These are phyloP conservation scores for Cantharis lateralis DNA, from an alignment of 2,888 invertebrate species.

Conservation along the genomic window DNA sequence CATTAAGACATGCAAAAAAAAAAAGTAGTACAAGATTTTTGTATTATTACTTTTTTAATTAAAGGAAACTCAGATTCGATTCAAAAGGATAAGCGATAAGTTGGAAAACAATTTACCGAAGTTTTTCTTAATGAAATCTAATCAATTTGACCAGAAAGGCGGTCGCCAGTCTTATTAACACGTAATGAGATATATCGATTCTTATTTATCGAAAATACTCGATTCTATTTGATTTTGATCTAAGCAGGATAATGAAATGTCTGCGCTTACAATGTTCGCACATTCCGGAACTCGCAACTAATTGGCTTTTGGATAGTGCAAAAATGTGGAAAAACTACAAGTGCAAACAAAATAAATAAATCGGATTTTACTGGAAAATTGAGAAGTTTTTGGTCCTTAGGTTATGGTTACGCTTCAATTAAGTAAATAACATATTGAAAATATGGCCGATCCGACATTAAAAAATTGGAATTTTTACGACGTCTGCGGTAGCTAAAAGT, in stretches of 20 bases:
- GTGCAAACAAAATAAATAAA: no score
- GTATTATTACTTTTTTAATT: not conserved
- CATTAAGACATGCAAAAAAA: not conserved
- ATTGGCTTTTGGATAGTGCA: no score
- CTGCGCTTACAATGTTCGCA: not conserved
- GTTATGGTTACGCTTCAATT: not conserved
- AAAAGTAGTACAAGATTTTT: not conserved
- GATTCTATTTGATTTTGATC: slow-evolving; percentile 7
- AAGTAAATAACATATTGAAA: not conserved
- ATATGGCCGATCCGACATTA: not conserved
- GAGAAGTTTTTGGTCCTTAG: no score
- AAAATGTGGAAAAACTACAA: no score
- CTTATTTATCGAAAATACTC: slow-evolving; percentile 24
- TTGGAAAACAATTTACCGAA: slow-evolving; percentile 18
- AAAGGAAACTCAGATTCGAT: not conserved
- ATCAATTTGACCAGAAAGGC: slow-evolving; percentile 28
- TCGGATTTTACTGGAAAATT: no score
- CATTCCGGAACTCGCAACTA: not conserved
- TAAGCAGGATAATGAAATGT: not conserved
- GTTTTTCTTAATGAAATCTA: slow-evolving; percentile 30
- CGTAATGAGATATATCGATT: slow-evolving; percentile 31
- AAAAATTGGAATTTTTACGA: slow-evolving; percentile 21
- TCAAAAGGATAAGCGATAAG: slow-evolving; percentile 18
- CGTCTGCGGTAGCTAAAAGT: slow-evolving; percentile 32
- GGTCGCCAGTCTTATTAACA: slow-evolving; percentile 26